Evolutionary conservation across 2,888 invertebrate genomes (phyloP), one percentile per base, ranked within the genome.

Genomic region (Diarsia mendica): DNA sequence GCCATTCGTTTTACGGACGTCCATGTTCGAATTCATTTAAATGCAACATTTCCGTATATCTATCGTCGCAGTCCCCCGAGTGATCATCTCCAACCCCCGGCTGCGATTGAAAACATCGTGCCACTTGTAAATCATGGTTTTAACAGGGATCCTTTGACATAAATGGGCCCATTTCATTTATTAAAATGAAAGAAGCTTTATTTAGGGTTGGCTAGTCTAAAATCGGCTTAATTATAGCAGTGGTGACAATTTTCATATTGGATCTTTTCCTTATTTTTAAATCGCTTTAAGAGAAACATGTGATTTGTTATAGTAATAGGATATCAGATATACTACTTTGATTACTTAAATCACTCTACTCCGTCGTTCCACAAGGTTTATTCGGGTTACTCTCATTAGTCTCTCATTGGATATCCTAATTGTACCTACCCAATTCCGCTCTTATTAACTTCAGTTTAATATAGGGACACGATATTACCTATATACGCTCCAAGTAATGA

Each of bases 41-140:
- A 80, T 81, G 77, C 69, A 81, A 73, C 72, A 77, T 67, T 69
- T 72, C 8, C 48, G 72, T 82, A 71, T 68, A 74, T 79, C 79
- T 73, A 72, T 72, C 68, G 68, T 75, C 61, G 46, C 66, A 74
- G 68, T 74, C 75, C 79, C 79, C 60, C 65, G 68, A 82, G 68
- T 69, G 79, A 82, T 82, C 74, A 79, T 78, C 79, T 78, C 83
- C 71, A 66, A 72, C 39, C 67, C 64, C 73, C 51, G 67, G 60
- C 74, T 80, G 48, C 84, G 77, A 82, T 84, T 79, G 82, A 82
- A 80, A 79, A 79, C 69, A 86, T 78, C 58, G 77, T 75, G 68
- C 82, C 78, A 72, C 79, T 81, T 85, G 67, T 79, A 85, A 85
- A 83, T 82, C 80, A 78, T 80, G 76, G 77, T 84, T 86, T 85